A percentile compares a stretch with the other conserved stretches of the same genome.
These are phyloP conservation scores for Agriopis aurantiaria DNA, from an alignment of 2,888 invertebrate genomes.

Conservation along the genomic window DNA sequence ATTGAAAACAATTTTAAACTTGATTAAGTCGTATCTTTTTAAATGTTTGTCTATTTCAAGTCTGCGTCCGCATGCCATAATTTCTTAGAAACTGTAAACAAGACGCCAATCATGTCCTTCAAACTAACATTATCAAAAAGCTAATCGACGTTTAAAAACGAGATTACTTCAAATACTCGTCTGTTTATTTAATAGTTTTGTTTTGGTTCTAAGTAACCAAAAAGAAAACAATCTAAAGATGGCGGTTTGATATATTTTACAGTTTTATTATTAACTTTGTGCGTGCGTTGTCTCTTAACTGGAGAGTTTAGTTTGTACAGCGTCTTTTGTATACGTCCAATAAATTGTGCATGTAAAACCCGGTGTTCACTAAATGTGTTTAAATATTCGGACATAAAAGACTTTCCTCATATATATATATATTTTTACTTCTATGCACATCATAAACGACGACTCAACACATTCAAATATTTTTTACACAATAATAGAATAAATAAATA, in stretches of 20 bases:
- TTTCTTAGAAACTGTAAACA: no score
- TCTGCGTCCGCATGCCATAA: no score
- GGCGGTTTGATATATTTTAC: not conserved
- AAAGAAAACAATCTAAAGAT: no score
- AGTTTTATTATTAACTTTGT: conserved; percentile 17
- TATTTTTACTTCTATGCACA: not conserved
- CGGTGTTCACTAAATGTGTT: conserved; percentile 63
- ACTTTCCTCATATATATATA: conserved; percentile 17
- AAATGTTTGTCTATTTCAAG: no score
- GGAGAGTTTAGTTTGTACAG: conserved; percentile 63
- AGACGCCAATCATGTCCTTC: not conserved
- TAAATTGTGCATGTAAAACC: conserved; percentile 70
- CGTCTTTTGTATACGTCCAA: conserved; percentile 68
- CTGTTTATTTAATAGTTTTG: not conserved
- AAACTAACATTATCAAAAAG: not conserved
- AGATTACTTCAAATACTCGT: not conserved
- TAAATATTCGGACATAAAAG: conserved; percentile 58
- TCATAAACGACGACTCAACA: not conserved
- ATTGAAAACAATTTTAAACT: no score
- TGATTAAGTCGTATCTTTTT: not conserved
- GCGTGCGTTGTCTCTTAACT: conserved; percentile 55
- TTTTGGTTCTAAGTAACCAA: not conserved
- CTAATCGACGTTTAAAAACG: not conserved
- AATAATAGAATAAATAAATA: not conserved
- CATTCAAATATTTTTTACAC: not conserved